Evolutionary conservation across 2,113 vertebrate species (phyloP).

Genomic region (Passerina amoena): DNA sequence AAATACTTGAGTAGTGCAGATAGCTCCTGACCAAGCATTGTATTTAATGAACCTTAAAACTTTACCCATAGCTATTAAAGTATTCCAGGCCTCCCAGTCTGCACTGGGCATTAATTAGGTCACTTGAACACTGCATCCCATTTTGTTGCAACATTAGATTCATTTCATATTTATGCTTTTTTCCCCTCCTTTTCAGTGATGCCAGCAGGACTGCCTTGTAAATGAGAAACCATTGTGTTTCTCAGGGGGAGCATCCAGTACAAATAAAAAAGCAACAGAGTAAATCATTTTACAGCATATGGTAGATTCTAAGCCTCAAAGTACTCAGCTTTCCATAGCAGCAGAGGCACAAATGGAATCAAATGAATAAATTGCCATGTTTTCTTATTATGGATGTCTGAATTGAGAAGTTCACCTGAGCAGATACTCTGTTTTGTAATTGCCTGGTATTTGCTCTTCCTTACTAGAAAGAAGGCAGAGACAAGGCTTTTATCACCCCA

Average conservation of each 20-base stretch:
- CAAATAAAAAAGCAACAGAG: slow-evolving; percentile 52
- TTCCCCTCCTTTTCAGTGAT: slow-evolving; percentile 8
- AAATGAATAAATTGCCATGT: slow-evolving; percentile 50
- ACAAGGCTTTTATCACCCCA: slow-evolving; percentile 12
- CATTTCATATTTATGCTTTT: slow-evolving; percentile 47
- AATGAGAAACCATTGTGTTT: slow-evolving; percentile 54
- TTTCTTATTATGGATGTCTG: slow-evolving; percentile 43
- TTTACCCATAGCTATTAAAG: background rate
- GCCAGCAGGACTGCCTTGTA: slow-evolving; percentile 42
- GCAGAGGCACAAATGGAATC: slow-evolving; percentile 32
- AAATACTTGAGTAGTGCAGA: background rate
- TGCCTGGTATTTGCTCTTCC: slow-evolving; percentile 22
- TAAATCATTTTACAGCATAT: slow-evolving; percentile 56
- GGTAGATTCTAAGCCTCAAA: slow-evolving; percentile 31
- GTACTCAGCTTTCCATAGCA: slow-evolving; percentile 32
- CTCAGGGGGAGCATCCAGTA: slow-evolving; percentile 49
- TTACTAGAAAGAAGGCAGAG: slow-evolving; percentile 36
- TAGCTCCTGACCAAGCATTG: background rate
- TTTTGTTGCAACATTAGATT: slow-evolving; percentile 52
- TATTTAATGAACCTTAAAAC: slow-evolving; percentile 15
- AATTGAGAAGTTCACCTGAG: slow-evolving; percentile 34
- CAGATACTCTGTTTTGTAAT: slow-evolving; percentile 24
- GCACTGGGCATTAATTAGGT: slow-evolving; percentile 41
- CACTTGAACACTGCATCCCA: slow-evolving; percentile 4
- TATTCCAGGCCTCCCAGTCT: background rate